A percentile compares a stretch with the other conserved stretches of the same genome.
Evolutionary conservation across 2,888 invertebrate genomes (phyloP).

Genomic region (Thymelicus acteon): DNA sequence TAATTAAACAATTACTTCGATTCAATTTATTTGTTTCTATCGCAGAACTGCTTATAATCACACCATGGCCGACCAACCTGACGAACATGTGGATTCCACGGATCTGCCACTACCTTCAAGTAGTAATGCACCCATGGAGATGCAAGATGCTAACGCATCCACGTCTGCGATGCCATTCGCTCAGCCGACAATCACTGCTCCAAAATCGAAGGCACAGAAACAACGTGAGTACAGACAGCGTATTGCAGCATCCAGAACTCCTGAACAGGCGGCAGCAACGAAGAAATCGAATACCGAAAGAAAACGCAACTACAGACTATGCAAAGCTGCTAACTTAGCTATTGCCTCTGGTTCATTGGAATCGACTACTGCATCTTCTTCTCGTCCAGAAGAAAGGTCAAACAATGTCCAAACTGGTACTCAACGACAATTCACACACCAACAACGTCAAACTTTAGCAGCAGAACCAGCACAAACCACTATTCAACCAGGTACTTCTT

Average conservation of each 20-base stretch:
- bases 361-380: conserved; percentile 42
- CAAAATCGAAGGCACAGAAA: conserved; percentile 45
- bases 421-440: conserved; percentile 27
- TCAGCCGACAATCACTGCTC: conserved; percentile 33
- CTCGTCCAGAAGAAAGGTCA: not conserved
- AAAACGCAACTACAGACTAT: conserved; percentile 46
- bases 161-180: conserved; percentile 41
- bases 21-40: conserved; percentile 11
- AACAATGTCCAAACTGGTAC: conserved; percentile 17
- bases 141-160: conserved; percentile 38
- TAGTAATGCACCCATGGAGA: conserved; percentile 39
- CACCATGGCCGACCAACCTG: conserved; percentile 36
- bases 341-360: conserved; percentile 41
- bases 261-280: conserved; percentile 46
- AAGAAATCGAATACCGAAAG: conserved; percentile 44
- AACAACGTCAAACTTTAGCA: conserved; percentile 15
- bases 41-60: conserved; percentile 45
- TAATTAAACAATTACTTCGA: no score
- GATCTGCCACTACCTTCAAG: conserved; percentile 41
- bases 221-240: conserved; percentile 54
- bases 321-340: conserved; percentile 46
- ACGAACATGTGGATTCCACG: conserved; percentile 45
- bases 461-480: no score
- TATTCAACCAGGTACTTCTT: conserved; percentile 40
- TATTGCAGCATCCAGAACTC: conserved; percentile 50